A percentile compares a stretch with the other conserved stretches of the same genome.
phyloP scores from a whole-genome alignment of 2,113 vertebrate genomes.

The Tinamus guttatus region DNA sequence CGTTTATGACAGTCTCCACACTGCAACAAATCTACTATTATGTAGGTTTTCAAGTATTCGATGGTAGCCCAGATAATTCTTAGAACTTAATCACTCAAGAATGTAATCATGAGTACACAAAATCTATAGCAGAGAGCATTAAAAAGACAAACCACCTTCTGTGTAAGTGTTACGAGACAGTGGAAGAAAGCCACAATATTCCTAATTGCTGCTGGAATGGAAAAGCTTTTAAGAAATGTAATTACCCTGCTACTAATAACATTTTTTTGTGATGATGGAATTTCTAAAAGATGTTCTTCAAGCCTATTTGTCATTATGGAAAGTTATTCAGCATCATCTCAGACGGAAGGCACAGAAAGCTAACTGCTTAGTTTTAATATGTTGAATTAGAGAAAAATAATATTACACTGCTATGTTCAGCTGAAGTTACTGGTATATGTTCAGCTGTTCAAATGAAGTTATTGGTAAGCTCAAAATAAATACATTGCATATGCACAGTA shows the following conservation, averaged over 20 bases:
- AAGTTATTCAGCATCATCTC: background rate
- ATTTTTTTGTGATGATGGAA: background rate
- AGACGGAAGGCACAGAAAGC: background rate
- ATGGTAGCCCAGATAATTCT: background rate
- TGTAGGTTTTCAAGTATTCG: background rate
- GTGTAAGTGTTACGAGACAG: background rate
- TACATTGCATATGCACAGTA: background rate
- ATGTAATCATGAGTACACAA: conserved; percentile 7
- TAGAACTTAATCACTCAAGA: background rate
- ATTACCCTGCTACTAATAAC: background rate
- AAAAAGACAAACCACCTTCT: conserved; percentile 5
- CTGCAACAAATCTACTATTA: background rate
- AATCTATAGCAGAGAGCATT: conserved; percentile 1
- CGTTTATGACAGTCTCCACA: background rate
- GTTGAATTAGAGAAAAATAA: background rate
- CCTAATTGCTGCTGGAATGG: conserved; percentile 7
- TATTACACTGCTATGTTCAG: background rate
- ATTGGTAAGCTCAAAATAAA: background rate
- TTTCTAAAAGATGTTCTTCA: conserved; percentile 6
- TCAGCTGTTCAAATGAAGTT: background rate
- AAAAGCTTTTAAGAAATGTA: conserved; percentile 60
- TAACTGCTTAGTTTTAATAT: background rate
- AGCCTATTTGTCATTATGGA: conserved; percentile 1
- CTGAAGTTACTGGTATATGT: no score
- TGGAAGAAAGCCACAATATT: conserved; percentile 22